Evolutionary conservation across 1,140 invertebrate species (phyloP).

Genomic region (Gryon sp.): DNA sequence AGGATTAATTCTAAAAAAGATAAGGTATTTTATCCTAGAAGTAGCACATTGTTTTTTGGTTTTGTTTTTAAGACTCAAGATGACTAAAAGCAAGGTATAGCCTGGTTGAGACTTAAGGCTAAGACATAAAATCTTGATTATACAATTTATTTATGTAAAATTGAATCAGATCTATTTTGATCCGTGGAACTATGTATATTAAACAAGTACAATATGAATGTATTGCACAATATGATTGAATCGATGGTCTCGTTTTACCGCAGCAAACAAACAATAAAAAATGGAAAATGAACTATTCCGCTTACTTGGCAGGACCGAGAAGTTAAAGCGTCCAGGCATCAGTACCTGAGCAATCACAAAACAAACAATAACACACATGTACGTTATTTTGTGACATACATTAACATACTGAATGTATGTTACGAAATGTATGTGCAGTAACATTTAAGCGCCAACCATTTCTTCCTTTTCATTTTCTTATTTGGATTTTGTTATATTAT

Average conservation of each 20-base stretch:
- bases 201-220: slow-evolving; percentile 12
- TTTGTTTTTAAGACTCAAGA: too few relatives aligned
- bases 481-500: slow-evolving; percentile 22
- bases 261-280: slow-evolving; percentile 2
- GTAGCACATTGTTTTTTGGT: too few relatives aligned
- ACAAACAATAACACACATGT: slow-evolving; percentile 5
- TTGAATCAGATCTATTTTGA: neutral
- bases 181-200: slow-evolving; percentile 9
- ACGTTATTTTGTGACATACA: too few relatives aligned
- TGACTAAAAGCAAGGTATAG: too few relatives aligned
- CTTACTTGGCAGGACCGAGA: slow-evolving; percentile 44
- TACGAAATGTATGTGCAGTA: too few relatives aligned
- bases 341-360: slow-evolving; percentile 49
- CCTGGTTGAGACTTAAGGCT: too few relatives aligned
- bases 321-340: slow-evolving; percentile 36
- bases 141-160: too few relatives aligned
- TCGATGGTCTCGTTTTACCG: slow-evolving; percentile 22
- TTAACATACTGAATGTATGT: too few relatives aligned
- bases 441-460: slow-evolving; percentile 8
- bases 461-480: slow-evolving; percentile 29
- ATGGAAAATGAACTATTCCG: slow-evolving; percentile 7
- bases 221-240: slow-evolving; percentile 1
- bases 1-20: too few relatives aligned
- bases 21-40: too few relatives aligned
- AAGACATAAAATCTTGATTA: too few relatives aligned